Percentiles rank a stretch among this genome's conserved stretches.
These are phyloP conservation scores for Corbicula japonica DNA, from an alignment of 2,888 invertebrate genomes.

Conservation along the genomic window DNA sequence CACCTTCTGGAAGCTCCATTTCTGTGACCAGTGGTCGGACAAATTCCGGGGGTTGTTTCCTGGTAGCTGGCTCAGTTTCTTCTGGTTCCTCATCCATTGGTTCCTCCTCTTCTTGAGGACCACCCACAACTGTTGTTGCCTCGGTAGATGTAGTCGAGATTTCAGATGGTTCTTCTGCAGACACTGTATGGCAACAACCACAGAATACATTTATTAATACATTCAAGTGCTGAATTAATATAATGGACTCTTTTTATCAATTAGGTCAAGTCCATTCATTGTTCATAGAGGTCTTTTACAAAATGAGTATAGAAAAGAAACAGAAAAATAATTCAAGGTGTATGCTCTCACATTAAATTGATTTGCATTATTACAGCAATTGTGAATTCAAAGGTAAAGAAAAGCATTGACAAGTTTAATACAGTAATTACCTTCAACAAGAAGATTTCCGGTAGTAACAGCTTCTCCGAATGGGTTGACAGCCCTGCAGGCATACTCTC, in stretches of 20 bases:
- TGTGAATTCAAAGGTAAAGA: not conserved
- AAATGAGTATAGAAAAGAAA: too few relatives aligned
- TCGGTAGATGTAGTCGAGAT: slow-evolving; percentile 47
- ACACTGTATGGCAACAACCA: slow-evolving; percentile 26
- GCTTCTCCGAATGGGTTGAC: slow-evolving; percentile 98
- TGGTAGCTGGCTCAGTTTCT: slow-evolving; percentile 28
- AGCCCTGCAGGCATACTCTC: slow-evolving; percentile 98
- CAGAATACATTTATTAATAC: not conserved
- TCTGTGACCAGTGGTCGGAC: slow-evolving; percentile 89
- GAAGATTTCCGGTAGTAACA: slow-evolving; percentile 89
- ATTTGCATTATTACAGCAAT: not conserved
- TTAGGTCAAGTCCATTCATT: too few relatives aligned
- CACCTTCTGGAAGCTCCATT: slow-evolving; percentile 82
- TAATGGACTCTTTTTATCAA: too few relatives aligned
- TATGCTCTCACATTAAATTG: not conserved
- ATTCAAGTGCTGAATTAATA: too few relatives aligned
- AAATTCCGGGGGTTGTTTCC: slow-evolving; percentile 76
- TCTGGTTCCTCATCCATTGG: slow-evolving; percentile 27
- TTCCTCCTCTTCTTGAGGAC: slow-evolving; percentile 30
- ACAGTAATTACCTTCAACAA: slow-evolving; percentile 81
- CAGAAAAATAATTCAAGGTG: too few relatives aligned
- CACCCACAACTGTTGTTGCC: slow-evolving; percentile 30
- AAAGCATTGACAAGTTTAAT: not conserved
- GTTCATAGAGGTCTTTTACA: too few relatives aligned
- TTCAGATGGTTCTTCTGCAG: slow-evolving; percentile 61